phyloP scores from a whole-genome alignment of 2,113 vertebrate genomes.

The Podilymbus podiceps region DNA sequence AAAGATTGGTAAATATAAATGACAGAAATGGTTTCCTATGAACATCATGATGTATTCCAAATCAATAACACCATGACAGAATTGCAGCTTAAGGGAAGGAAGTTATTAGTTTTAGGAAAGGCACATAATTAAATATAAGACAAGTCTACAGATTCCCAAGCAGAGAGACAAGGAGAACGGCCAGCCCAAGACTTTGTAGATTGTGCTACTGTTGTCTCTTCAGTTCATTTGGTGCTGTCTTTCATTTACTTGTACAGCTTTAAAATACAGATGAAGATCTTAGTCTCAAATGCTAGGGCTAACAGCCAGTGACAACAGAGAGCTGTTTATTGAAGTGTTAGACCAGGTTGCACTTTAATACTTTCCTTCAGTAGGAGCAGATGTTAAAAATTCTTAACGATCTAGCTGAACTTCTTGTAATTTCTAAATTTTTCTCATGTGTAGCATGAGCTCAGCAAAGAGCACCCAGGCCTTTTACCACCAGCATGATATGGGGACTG shows the following conservation, averaged over 20 bases:
- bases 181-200: not conserved
- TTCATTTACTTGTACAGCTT: not conserved
- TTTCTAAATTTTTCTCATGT: not conserved
- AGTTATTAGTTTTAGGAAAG: not conserved
- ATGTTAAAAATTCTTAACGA: not conserved
- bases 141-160: not conserved
- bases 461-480: not conserved
- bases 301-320: not conserved
- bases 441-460: not conserved
- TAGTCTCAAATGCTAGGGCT: not conserved
- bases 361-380: not conserved
- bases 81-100: not conserved
- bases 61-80: not conserved
- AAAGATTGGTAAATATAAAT: slow-evolving; percentile 12
- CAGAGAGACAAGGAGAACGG: not conserved
- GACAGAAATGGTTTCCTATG: not conserved
- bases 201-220: not conserved
- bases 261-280: not conserved
- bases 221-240: not conserved
- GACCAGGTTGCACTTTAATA: not conserved
- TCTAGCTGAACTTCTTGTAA: not conserved
- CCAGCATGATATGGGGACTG: not conserved
- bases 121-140: not conserved
- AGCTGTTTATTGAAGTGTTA: not conserved
- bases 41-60: not conserved